Percentiles rank a stretch among this genome's conserved stretches.
Conservation (phyloP, 2,797 vertebrate genomes). For the Arrhamphus sclerolepis region DNA sequence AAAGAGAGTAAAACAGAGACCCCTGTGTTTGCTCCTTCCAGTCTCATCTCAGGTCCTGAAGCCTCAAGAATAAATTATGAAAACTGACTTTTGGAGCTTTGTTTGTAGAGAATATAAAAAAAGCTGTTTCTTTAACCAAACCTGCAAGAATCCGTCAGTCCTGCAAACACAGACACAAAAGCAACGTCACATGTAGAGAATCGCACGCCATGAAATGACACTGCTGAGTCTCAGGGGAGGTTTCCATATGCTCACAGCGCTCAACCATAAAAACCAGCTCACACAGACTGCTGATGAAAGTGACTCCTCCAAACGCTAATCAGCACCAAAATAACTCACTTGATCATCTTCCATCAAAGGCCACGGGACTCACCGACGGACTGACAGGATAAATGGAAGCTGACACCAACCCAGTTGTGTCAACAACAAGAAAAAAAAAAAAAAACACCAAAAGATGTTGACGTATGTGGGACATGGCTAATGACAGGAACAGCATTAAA, state of each 20-base stretch:
- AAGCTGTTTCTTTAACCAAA: too few species aligned
- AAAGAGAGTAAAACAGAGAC: too few species aligned
- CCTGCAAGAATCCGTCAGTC: too few species aligned
- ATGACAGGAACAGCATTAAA: constrained; percentile 60
- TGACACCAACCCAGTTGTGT: constrained; percentile 69
- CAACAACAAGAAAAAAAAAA: constrained; percentile 34
- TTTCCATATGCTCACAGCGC: constrained; percentile 44
- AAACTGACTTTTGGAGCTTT: too few species aligned
- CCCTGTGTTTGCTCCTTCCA: too few species aligned
- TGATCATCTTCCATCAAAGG: constrained; percentile 66
- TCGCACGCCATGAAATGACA: neutral
- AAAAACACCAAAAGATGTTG: constrained; percentile 47
- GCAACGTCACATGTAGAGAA: too few species aligned
- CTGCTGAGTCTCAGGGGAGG: constrained; percentile 43
- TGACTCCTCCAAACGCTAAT: constrained; percentile 52
- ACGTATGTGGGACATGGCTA: constrained; percentile 66
- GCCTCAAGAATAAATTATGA: too few species aligned
- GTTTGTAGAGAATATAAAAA: too few species aligned
- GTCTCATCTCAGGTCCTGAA: too few species aligned
- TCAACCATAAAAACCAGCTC: constrained; percentile 44
- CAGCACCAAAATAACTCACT: constrained; percentile 65
- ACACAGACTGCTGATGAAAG: constrained; percentile 60
- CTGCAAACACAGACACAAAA: too few species aligned
- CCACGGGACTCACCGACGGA: constrained; percentile 43
- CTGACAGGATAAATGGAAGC: constrained; percentile 50